A percentile compares a stretch with the other conserved stretches of the same genome.
Evolutionary conservation across 2,888 invertebrate species (phyloP).

Genomic region (Drosophila anomelani): DNA sequence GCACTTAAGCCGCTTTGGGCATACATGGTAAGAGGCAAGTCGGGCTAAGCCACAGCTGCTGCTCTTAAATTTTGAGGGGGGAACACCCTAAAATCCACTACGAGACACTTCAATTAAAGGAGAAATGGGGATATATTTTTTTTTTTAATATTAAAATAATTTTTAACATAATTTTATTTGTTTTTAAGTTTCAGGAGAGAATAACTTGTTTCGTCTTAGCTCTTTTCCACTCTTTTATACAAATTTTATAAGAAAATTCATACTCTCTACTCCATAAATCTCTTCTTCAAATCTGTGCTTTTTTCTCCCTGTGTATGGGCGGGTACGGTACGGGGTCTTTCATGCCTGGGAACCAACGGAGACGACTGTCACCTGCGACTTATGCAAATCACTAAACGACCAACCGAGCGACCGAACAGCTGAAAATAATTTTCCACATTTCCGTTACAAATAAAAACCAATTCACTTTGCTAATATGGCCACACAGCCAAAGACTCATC

Average conservation of each 20-base stretch:
- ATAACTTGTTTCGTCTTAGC: neutral
- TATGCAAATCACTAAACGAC: constrained; percentile 63
- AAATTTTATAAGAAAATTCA: neutral
- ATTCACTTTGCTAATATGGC: constrained; percentile 79
- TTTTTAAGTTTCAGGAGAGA: accelerated
- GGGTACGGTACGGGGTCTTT: neutral
- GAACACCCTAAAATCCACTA: neutral
- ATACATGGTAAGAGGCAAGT: constrained; percentile 39
- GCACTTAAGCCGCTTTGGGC: constrained; percentile 50
- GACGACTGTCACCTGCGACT: constrained; percentile 60
- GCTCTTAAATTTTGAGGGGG: constrained; percentile 9
- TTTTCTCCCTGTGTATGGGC: neutral
- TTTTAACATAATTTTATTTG: neutral
- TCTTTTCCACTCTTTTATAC: neutral
- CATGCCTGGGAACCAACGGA: constrained; percentile 13
- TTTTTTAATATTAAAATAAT: neutral
- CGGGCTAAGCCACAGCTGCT: constrained; percentile 38
- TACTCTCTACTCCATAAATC: neutral
- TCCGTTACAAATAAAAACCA: constrained; percentile 78
- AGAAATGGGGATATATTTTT: neutral
- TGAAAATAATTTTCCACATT: constrained; percentile 76
- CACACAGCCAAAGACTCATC: constrained; percentile 70
- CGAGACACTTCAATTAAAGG: neutral
- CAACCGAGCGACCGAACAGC: constrained; percentile 45
- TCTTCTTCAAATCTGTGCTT: neutral